These are phyloP conservation scores for Asteroscopus sphinx DNA, from an alignment of 2,888 invertebrate genomes.

Conservation along the genomic window DNA sequence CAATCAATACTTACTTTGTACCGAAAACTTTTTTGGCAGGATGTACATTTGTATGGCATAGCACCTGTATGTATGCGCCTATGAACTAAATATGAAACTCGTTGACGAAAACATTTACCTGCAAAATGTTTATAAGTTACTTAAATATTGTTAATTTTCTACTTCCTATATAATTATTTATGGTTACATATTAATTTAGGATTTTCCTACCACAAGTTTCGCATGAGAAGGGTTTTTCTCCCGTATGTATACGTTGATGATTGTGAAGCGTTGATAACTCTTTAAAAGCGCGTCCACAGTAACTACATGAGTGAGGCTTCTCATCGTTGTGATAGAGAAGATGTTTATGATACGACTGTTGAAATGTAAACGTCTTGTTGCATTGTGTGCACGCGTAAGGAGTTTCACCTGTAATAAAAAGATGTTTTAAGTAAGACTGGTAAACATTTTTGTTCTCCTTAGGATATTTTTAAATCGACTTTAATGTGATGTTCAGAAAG, in stretches of 20 bases:
- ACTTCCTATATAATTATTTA: neutral
- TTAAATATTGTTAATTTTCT: neutral
- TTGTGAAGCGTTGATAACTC: conserved; percentile 96
- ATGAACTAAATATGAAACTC: conserved; percentile 96
- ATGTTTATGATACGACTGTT: conserved; percentile 97
- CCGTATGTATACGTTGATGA: conserved; percentile 95
- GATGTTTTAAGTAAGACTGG: neutral
- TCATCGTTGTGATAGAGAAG: conserved; percentile 96
- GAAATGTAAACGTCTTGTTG: conserved; percentile 96
- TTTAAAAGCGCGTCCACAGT: conserved; percentile 95
- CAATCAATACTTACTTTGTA: conserved; percentile 93
- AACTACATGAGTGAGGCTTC: conserved; percentile 93
- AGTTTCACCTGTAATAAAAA: conserved; percentile 93
- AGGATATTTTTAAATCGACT: neutral
- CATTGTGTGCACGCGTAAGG: conserved; percentile 95
- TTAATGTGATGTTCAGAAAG: conserved; percentile 3
- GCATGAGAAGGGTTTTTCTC: conserved; percentile 96
- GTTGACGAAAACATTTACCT: conserved; percentile 96
- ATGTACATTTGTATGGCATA: conserved; percentile 95
- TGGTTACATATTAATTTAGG: neutral
- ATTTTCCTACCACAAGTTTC: conserved; percentile 94
- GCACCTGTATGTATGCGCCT: conserved; percentile 95
- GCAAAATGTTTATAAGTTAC: conserved; percentile 56
- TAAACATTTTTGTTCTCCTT: neutral
- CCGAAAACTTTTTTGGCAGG: conserved; percentile 94